phyloP scores from a whole-genome alignment of 2,888 invertebrate species.

The Yponomeuta cagnagella region DNA sequence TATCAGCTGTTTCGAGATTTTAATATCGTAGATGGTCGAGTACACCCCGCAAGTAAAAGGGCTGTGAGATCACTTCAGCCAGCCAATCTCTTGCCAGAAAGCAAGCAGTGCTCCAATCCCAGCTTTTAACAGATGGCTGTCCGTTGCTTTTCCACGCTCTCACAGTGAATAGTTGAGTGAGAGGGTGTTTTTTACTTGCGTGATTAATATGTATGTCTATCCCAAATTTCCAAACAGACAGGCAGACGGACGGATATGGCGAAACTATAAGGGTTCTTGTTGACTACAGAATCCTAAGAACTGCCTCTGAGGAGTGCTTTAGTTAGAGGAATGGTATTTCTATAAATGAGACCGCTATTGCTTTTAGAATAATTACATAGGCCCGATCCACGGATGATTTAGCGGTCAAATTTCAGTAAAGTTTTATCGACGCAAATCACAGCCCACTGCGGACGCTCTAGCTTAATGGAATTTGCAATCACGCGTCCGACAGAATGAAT shows the following conservation, averaged over 20 bases:
- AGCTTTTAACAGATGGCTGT: too few relatives aligned
- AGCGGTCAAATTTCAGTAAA: not conserved
- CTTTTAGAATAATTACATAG: not conserved
- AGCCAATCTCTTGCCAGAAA: too few relatives aligned
- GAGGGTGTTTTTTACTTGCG: too few relatives aligned
- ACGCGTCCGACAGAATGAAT: not conserved
- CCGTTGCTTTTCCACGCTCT: too few relatives aligned
- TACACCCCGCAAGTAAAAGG: too few relatives aligned
- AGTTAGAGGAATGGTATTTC: not conserved
- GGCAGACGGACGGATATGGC: not conserved
- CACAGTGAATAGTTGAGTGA: too few relatives aligned
- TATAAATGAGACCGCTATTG: not conserved
- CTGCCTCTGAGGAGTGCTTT: not conserved
- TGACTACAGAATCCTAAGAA: too few relatives aligned
- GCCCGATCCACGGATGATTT: not conserved
- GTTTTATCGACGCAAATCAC: constrained; percentile 1
- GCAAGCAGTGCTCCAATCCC: too few relatives aligned
- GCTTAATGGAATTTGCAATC: not conserved
- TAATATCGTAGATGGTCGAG: too few relatives aligned
- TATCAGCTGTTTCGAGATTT: too few relatives aligned
- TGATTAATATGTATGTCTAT: too few relatives aligned
- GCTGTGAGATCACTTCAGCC: too few relatives aligned
- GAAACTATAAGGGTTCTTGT: not conserved
- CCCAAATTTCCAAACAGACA: not conserved
- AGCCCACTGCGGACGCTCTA: not conserved